A percentile compares a stretch with the other conserved stretches of the same genome.
These are phyloP conservation scores for Sphecodes monilicornis DNA, from an alignment of 2,888 invertebrate species.

Conservation along the genomic window DNA sequence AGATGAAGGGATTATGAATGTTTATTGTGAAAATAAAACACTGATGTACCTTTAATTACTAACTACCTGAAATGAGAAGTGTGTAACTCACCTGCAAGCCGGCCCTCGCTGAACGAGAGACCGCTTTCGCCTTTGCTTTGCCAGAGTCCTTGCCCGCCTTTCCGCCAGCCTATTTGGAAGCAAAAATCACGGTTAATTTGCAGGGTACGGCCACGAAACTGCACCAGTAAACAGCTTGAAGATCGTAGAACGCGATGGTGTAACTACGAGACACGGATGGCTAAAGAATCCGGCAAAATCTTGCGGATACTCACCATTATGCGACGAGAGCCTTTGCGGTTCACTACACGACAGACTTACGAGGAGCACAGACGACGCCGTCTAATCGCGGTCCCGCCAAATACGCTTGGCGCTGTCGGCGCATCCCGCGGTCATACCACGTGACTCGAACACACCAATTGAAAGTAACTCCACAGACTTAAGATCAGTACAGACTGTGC, in stretches of 20 bases:
- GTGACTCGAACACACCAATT: conserved; percentile 82
- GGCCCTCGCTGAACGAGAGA: conserved; percentile 99
- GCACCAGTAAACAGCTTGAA: conserved; percentile 85
- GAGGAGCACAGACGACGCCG: conserved; percentile 75
- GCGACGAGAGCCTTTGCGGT: conserved; percentile 75
- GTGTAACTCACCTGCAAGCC: conserved; percentile 94
- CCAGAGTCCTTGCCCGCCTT: conserved; percentile 99
- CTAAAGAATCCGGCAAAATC: conserved; percentile 79
- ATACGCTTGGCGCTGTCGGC: conserved; percentile 79
- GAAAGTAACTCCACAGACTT: background rate
- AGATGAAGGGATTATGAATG: background rate
- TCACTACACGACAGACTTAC: conserved; percentile 77
- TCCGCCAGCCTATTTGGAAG: conserved; percentile 95
- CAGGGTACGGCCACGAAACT: conserved; percentile 86
- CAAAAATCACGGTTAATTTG: conserved; percentile 85
- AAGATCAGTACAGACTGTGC: background rate
- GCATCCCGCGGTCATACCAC: conserved; percentile 79
- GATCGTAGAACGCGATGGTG: conserved; percentile 71
- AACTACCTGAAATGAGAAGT: conserved; percentile 2
- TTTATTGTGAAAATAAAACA: conserved; percentile 3
- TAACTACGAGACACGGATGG: conserved; percentile 76
- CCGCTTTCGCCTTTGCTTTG: conserved; percentile 99
- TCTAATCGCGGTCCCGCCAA: conserved; percentile 82
- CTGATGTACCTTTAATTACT: conserved; percentile 4
- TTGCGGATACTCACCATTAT: conserved; percentile 85